Conservation (phyloP, 2,113 vertebrate species). For the Trematomus loennbergii region DNA sequence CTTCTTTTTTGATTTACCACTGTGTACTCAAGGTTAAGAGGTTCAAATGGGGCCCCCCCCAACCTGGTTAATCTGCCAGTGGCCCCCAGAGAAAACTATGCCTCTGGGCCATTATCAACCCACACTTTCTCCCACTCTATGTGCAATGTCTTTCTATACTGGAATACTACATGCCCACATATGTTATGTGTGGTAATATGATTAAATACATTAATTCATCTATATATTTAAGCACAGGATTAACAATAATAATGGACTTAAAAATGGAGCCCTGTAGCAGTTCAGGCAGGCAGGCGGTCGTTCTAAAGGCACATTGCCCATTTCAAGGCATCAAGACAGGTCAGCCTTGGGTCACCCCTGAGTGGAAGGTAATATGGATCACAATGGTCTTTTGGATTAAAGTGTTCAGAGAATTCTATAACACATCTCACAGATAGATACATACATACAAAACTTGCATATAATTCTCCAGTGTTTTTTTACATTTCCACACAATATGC, state of each 20-base stretch:
- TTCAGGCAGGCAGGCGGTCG: too few relatives aligned
- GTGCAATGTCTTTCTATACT: not conserved
- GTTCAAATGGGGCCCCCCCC: not conserved
- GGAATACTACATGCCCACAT: not conserved
- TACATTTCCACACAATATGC: conserved; percentile 12
- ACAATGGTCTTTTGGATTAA: too few relatives aligned
- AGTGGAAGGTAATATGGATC: too few relatives aligned
- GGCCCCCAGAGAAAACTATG: not conserved
- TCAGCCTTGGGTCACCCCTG: too few relatives aligned
- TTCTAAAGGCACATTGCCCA: too few relatives aligned
- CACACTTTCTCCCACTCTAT: not conserved
- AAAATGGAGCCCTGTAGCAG: too few relatives aligned
- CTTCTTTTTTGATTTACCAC: not conserved
- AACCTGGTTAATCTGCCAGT: not conserved
- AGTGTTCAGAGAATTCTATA: too few relatives aligned
- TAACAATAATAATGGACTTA: not conserved
- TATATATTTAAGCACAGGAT: not conserved
- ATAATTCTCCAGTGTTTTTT: not conserved
- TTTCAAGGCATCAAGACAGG: too few relatives aligned
- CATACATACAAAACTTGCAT: too few relatives aligned
- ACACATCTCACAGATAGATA: too few relatives aligned
- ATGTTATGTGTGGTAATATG: not conserved
- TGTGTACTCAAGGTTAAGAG: not conserved
- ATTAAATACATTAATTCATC: not conserved
- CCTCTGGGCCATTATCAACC: not conserved